Evolutionary conservation across 2,888 invertebrate genomes (phyloP), one percentile per base, ranked within the genome.

Genomic region (Drosophila engyochracea): DNA sequence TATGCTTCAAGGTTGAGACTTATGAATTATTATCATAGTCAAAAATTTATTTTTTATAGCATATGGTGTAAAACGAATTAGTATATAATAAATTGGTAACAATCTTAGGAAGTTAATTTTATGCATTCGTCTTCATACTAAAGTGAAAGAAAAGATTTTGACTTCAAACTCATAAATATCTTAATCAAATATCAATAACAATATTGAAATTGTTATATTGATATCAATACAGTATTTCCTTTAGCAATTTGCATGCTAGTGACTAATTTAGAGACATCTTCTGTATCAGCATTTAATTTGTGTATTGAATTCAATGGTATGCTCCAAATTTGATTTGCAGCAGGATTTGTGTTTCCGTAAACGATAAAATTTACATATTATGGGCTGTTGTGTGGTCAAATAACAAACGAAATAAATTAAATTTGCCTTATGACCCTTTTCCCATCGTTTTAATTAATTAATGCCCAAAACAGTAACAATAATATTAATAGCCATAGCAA

Each of bases 401-500:
- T 16, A 62, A 78, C 55, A 77, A 78, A 67, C 54, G 28, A 67
- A 67, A 72, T 64, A 54, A 57, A 76, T 71, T 58, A 63, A 57
- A 76, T 62, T 69, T 51, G 63, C 52, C 52, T 57, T 37, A 62
- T 67, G 72, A 66, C 75, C 79, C 65, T 79, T 75, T 76, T 72
- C 37, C 28, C 70, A 71, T 72, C 65, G 58, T 59, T 84, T 84
- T 81, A 88, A 88, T 88, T 90, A 82, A 88, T 88, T 90, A 85
- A 89, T 81, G 59, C 59, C 76, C 77, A 52, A 59, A 58, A 44
- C 81, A 67, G 54, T 19, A 74, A 57, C 37, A 49, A 52, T 37
- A 65, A 65, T 51, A 70, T 41, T 35, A 68, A 39, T 22, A 68
- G 30, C 30, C 28, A 57, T 30, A 44, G 16, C 30, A 57, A 51